Percentiles rank a stretch among this genome's conserved stretches.
phyloP scores from a whole-genome alignment of 2,888 invertebrate species.

The Muscina levida region DNA sequence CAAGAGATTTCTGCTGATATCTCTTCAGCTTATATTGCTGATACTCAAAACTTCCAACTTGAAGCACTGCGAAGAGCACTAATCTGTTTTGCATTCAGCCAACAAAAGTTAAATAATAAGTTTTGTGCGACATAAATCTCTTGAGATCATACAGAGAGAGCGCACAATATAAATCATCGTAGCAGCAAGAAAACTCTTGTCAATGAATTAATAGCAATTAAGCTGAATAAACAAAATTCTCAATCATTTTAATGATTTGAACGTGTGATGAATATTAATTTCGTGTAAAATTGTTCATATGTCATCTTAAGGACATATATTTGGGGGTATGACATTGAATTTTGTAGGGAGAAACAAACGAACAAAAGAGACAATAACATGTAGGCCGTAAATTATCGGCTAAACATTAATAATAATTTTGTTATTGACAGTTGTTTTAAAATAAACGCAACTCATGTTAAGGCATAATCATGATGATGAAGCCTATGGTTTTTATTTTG shows the following conservation, averaged over 20 bases:
- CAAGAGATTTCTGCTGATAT: no score
- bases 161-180: conserved; percentile 4
- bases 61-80: no score
- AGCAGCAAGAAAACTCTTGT: background rate
- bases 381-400: conserved; percentile 3
- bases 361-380: background rate
- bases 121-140: conserved; percentile 18
- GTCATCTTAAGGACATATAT: background rate
- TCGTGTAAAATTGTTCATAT: background rate
- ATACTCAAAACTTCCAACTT: no score
- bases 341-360: no score
- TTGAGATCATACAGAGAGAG: no score
- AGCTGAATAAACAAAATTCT: conserved; percentile 12
- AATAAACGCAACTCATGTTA: conserved; percentile 2
- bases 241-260: conserved; percentile 4
- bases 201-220: conserved; percentile 13
- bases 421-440: background rate
- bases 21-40: no score
- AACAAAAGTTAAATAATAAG: no score
- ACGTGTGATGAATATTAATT: conserved; percentile 27
- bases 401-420: conserved; percentile 19
- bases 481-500: no score
- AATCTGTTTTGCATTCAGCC: no score
- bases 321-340: no score
- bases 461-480: no score